phyloP scores from a whole-genome alignment of 2,888 invertebrate genomes.

The Cryptophagus acutangulus region DNA sequence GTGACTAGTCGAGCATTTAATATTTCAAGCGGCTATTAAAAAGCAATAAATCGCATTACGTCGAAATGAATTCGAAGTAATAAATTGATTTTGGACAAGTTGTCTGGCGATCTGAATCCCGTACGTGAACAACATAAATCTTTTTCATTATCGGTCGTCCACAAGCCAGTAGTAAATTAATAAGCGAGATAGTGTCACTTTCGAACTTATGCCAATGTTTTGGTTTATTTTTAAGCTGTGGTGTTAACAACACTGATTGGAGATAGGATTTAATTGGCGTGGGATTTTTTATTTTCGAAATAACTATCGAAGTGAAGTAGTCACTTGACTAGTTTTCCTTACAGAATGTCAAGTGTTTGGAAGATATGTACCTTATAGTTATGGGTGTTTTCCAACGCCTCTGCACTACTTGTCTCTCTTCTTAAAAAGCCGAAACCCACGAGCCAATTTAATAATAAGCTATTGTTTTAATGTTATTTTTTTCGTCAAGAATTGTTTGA shows the following conservation, averaged over 20 bases:
- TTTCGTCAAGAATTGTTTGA: neutral
- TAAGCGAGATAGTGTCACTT: slow-evolving; percentile 24
- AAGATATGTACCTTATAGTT: slow-evolving; percentile 3
- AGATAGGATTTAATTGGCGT: slow-evolving; percentile 27
- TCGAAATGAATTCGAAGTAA: neutral
- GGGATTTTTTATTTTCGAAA: slow-evolving; percentile 21
- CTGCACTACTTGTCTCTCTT: neutral
- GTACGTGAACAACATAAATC: slow-evolving; percentile 23
- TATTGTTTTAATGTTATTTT: slow-evolving; percentile 3
- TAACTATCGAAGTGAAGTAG: neutral
- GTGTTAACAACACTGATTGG: slow-evolving; percentile 21
- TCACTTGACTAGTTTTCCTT: slow-evolving; percentile 2
- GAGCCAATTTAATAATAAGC: slow-evolving; percentile 6
- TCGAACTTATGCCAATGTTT: slow-evolving; percentile 1
- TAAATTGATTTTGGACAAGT: neutral
- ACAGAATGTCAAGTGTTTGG: slow-evolving; percentile 5
- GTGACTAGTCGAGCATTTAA: too few relatives aligned
- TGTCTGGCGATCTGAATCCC: slow-evolving; percentile 18
- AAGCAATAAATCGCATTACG: neutral
- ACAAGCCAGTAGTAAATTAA: slow-evolving; percentile 26
- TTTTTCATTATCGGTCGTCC: slow-evolving; percentile 20
- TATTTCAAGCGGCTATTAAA: neutral
- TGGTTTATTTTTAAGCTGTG: slow-evolving; percentile 7
- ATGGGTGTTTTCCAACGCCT: slow-evolving; percentile 4
- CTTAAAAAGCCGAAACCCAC: too few relatives aligned